Conservation (phyloP, 2,113 vertebrate genomes). For the Podarcis muralis region DNA sequence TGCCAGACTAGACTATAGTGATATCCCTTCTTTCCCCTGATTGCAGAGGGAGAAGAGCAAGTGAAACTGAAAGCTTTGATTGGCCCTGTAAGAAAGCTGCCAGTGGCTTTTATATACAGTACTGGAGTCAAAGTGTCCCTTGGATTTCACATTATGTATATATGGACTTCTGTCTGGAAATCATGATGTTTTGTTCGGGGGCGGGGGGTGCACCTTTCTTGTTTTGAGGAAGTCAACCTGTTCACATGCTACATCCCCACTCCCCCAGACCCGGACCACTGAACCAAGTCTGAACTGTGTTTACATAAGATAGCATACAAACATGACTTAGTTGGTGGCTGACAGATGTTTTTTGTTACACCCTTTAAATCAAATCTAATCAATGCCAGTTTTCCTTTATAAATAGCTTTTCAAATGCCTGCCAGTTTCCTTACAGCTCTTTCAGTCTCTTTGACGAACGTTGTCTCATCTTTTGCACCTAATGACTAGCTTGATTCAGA, state of each 20-base stretch:
- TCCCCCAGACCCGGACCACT: neutral
- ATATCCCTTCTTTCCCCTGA: neutral
- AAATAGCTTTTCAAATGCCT: conserved; percentile 39
- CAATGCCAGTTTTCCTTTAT: conserved; percentile 37
- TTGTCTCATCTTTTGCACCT: conserved; percentile 16
- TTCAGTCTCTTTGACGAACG: conserved; percentile 17
- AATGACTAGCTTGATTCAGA: conserved; percentile 16
- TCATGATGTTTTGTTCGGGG: neutral
- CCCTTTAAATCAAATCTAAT: conserved; percentile 34
- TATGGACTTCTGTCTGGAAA: neutral
- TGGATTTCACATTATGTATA: neutral
- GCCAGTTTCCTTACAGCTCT: neutral
- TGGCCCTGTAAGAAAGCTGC: neutral
- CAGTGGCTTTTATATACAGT: neutral
- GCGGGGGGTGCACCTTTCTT: too few species aligned
- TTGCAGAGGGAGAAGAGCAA: neutral
- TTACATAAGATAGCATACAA: neutral
- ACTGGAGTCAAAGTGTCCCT: too few species aligned
- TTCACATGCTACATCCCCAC: too few species aligned
- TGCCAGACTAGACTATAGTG: neutral
- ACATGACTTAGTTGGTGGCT: neutral
- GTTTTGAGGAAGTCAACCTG: neutral
- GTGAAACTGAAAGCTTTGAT: neutral
- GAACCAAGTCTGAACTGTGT: neutral
- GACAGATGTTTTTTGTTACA: conserved; percentile 42